These are phyloP conservation scores for Pheosia gnoma DNA, from an alignment of 2,888 invertebrate species.

Conservation along the genomic window DNA sequence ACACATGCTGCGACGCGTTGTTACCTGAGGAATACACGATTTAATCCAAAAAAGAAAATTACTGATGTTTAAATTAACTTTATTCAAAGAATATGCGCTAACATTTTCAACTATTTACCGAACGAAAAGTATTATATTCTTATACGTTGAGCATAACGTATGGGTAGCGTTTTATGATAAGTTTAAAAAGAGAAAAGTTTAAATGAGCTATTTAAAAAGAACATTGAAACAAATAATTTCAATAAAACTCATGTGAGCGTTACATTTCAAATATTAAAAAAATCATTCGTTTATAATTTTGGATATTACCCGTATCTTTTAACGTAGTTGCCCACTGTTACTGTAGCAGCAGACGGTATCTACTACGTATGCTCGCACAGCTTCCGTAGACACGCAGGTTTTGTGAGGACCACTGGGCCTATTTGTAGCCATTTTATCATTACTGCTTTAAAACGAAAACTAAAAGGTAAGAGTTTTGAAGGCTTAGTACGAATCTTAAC, in stretches of 20 bases:
- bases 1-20: no score
- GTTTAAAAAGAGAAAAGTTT: slow-evolving; percentile 7
- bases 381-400: background rate
- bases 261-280: background rate
- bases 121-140: no score
- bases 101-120: no score
- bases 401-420: slow-evolving; percentile 1
- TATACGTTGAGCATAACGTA: slow-evolving; percentile 4
- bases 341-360: background rate
- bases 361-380: background rate
- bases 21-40: no score
- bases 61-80: no score
- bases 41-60: no score
- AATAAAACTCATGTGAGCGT: slow-evolving; percentile 2
- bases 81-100: no score
- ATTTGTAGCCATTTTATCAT: background rate
- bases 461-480: no score
- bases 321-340: slow-evolving; percentile 1
- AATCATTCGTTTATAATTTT: slow-evolving; percentile 30
- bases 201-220: background rate
- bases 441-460: no score
- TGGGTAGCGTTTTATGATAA: slow-evolving; percentile 10
- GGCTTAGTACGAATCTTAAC: no score
- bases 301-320: slow-evolving; percentile 52
- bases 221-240: slow-evolving; percentile 9